phyloP scores from a whole-genome alignment of 2,113 vertebrate species.

The Takifugu flavidus region DNA sequence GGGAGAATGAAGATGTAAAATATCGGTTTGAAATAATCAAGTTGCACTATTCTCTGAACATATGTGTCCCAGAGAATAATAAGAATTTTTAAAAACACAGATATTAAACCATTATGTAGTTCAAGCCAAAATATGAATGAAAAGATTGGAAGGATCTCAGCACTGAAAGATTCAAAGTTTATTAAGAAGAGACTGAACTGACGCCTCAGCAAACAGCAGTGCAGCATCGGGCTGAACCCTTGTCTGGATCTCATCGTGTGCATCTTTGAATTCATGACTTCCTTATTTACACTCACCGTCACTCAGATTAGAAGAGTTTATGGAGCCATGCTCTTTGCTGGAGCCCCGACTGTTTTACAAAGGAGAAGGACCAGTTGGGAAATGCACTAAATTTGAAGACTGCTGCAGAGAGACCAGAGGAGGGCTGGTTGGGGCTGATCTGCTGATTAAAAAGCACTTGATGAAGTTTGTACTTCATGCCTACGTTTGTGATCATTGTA shows the following conservation, averaged over 20 bases:
- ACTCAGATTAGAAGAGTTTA: conserved; percentile 1
- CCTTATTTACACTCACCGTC: conserved; percentile 2
- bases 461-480: conserved; percentile 60
- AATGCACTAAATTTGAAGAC: conserved; percentile 53
- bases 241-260: conserved; percentile 12
- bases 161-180: conserved; percentile 4
- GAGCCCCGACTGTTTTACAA: conserved; percentile 35
- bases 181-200: background rate
- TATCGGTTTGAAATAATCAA: conserved; percentile 29
- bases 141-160: conserved; percentile 9
- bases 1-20: conserved; percentile 27
- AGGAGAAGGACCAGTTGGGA: background rate
- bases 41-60: conserved; percentile 21
- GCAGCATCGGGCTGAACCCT: conserved; percentile 2
- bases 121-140: conserved; percentile 39
- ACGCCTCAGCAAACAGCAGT: background rate
- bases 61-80: conserved; percentile 17
- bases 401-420: conserved; percentile 2
- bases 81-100: conserved; percentile 14
- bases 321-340: background rate
- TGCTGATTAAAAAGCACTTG: conserved; percentile 62
- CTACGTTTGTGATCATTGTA: conserved; percentile 64
- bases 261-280: conserved; percentile 18
- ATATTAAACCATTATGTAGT: conserved; percentile 13
- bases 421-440: conserved; percentile 16